Evolutionary conservation across 1,140 invertebrate species (phyloP), one percentile per base, ranked within the genome.

Genomic region (Aphelinus atriplicis): DNA sequence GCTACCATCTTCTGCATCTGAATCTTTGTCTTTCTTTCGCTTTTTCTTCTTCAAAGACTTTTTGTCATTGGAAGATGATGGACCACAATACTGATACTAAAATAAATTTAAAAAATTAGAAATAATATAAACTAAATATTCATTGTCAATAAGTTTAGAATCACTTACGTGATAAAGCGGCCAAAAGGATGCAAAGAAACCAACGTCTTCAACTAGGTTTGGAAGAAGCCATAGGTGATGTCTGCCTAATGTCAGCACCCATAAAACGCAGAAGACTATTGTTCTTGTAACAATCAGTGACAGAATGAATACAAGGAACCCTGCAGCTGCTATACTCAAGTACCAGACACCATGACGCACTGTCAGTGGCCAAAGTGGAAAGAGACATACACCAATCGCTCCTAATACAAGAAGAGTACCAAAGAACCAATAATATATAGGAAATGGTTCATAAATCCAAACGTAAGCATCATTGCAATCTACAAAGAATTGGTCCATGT

Each of bases 381-480:
- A 99, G 77, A 99, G 90, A 89, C 98, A 99, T 50, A 99, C 92
- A n/a, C 92, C 95, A 81, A 99, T 97, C 62, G 96, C 95, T 56
- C 95, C 97, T 66, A 99, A 88, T 43, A 99, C 95, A 74, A 99
- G 90, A 0, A 97, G 89, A 46, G 94, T 91, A 64, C 98, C 98
- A 82, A 97, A 95, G 77, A 99, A 90, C 94, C 97, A 99, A 83
- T 98, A 98, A 89, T 97, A 96, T 74, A 97, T 92, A 7, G 97
- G 97, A 81, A 98, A 97, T 3, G 98, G 98, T 87, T 99, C 98
- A 89, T 98, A 99, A 72, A 99, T 95, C 98, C 98, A 99, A 10
- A 99, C 98, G 89, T 99, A 99, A 2, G 98, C 95, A 88, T 99
- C 97, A 51, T 94, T 91, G 56, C 94, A 94, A 88, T 99, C 98